Evolutionary conservation across 1,140 invertebrate species (phyloP).

Genomic region (Cataglyphis hispanica): DNA sequence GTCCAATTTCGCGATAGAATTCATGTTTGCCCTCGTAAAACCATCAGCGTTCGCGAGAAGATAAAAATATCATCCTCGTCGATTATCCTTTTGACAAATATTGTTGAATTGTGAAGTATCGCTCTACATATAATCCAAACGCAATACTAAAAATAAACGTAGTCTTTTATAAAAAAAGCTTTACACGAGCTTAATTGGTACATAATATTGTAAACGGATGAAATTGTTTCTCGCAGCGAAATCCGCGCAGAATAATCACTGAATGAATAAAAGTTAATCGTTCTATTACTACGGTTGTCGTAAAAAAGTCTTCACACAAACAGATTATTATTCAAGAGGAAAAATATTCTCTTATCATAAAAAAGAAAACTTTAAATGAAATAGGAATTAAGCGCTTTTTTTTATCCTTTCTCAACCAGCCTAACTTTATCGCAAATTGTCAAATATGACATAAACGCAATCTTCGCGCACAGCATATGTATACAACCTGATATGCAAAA

Average conservation of each 20-base stretch:
- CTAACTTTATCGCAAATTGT: background rate
- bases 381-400: background rate
- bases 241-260: background rate
- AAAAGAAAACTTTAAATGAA: background rate
- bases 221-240: constrained; percentile 2
- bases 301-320: constrained; percentile 6
- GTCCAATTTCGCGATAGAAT: constrained; percentile 51
- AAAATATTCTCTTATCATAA: background rate
- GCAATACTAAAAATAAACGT: constrained; percentile 4
- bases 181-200: constrained; percentile 30
- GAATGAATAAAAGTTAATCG: constrained; percentile 35
- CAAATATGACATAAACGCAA: background rate
- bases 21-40: constrained; percentile 52
- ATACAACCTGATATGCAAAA: background rate
- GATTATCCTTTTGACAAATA: constrained; percentile 42
- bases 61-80: constrained; percentile 51
- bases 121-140: constrained; percentile 28
- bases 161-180: constrained; percentile 39
- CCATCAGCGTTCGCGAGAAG: constrained; percentile 6
- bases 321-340: background rate
- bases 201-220: constrained; percentile 34
- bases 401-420: background rate
- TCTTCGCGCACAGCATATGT: background rate
- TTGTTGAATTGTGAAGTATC: constrained; percentile 12
- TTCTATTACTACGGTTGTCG: background rate